Conservation (phyloP, 2,797 vertebrate genomes). For the Oceanodroma leucorhoa region DNA sequence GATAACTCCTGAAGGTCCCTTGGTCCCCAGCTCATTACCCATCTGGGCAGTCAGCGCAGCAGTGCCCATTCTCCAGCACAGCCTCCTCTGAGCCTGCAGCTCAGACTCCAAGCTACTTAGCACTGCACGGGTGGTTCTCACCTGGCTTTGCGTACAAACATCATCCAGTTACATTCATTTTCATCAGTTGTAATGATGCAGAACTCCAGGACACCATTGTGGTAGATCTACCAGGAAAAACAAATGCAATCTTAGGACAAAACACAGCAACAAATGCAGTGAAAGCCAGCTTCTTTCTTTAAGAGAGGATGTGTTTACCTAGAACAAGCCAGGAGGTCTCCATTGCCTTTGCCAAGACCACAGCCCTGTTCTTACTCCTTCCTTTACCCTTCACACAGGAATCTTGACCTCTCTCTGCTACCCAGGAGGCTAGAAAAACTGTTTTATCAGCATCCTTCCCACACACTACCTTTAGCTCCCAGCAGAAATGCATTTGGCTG, state of each 20-base stretch:
- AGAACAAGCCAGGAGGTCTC: neutral
- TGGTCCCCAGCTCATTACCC: accelerated
- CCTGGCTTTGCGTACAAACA: conserved; percentile 96
- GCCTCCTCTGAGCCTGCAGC: neutral
- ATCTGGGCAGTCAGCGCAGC: neutral
- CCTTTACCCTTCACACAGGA: neutral
- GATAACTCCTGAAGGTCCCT: neutral
- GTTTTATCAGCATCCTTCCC: neutral
- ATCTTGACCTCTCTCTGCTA: neutral
- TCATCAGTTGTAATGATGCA: conserved; percentile 90
- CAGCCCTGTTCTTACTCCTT: neutral
- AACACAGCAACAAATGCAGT: neutral
- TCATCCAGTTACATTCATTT: conserved; percentile 99
- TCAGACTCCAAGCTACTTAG: neutral
- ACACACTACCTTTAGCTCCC: neutral
- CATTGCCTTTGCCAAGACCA: neutral
- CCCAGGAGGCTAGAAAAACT: neutral
- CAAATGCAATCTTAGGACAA: neutral
- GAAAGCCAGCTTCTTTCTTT: neutral
- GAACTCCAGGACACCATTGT: conserved; percentile 91
- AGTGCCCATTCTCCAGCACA: neutral
- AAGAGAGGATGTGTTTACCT: neutral
- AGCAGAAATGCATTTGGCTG: neutral
- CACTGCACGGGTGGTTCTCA: conserved; percentile 37
- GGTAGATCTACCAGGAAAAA: conserved; percentile 85